phyloP scores from a whole-genome alignment of 2,797 vertebrate genomes.

The Oophaga sylvatica region DNA sequence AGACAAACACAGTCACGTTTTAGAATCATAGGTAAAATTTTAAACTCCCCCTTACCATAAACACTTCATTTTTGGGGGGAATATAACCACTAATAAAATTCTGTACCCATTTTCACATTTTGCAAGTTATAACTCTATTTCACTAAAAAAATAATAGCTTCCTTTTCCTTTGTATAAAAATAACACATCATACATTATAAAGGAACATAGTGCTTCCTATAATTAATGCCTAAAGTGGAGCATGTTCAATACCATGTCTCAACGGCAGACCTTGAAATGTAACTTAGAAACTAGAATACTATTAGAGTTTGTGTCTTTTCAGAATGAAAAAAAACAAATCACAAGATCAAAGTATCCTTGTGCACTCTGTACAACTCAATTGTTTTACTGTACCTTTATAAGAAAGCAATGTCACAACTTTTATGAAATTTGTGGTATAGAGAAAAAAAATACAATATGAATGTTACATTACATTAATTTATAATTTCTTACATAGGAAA shows the following conservation, averaged over 20 bases:
- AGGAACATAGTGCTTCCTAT: background rate
- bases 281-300: background rate
- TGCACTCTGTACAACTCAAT: background rate
- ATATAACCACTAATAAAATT: too few species aligned
- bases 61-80: too few species aligned
- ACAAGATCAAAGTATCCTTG: background rate
- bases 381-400: conserved; percentile 4
- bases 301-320: background rate
- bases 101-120: too few species aligned
- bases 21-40: too few species aligned
- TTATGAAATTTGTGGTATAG: background rate
- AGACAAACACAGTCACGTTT: too few species aligned
- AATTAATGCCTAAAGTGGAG: background rate
- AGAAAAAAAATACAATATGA: background rate
- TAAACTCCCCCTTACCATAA: too few species aligned
- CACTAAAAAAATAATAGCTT: too few species aligned
- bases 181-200: background rate
- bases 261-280: background rate
- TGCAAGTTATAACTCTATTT: too few species aligned
- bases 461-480: background rate
- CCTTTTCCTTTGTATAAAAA: too few species aligned
- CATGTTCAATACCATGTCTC: background rate
- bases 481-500: background rate
- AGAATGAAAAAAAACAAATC: background rate
- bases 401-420: conserved; percentile 1